These are phyloP conservation scores for Halichondria panicea DNA, from an alignment of 37 sponge, comb jelly and placozoan genomes.

Conservation along the genomic window DNA sequence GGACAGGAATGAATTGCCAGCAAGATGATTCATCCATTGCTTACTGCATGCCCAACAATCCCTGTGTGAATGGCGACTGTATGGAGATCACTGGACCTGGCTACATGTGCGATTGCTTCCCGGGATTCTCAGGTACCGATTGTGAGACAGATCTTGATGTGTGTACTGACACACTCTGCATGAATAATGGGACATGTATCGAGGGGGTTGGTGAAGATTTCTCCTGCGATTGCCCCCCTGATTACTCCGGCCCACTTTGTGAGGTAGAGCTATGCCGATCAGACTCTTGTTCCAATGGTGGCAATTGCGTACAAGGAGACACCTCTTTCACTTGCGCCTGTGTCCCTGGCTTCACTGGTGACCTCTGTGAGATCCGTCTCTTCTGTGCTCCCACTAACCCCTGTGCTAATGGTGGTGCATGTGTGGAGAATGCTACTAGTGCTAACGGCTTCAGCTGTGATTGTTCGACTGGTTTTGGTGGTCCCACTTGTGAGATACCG, in stretches of 20 bases:
- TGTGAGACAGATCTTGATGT: conserved; percentile 66
- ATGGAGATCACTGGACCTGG: neutral
- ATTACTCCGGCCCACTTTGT: conserved; percentile 25
- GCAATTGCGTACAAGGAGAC: conserved; percentile 37
- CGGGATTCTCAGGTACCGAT: conserved; percentile 52
- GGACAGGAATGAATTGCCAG: conserved; percentile 52
- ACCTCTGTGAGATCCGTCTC: conserved; percentile 7
- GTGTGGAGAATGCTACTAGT: conserved; percentile 3
- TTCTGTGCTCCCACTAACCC: conserved; percentile 7
- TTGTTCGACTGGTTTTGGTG: conserved; percentile 36
- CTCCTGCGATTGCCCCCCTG: conserved; percentile 26
- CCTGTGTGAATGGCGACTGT: conserved; percentile 9
- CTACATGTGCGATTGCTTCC: conserved; percentile 53
- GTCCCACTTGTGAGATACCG: conserved; percentile 9
- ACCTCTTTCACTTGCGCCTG: conserved; percentile 28
- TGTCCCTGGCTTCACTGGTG: conserved; percentile 24
- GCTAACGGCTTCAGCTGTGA: no score
- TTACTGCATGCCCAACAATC: neutral
- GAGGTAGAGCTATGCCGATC: conserved; percentile 2
- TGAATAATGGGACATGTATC: conserved; percentile 29
- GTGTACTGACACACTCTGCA: no score
- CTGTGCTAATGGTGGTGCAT: conserved; percentile 27
- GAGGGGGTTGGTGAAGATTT: conserved; percentile 17
- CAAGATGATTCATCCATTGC: conserved; percentile 16
- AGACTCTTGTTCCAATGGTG: conserved; percentile 38